Evolutionary conservation across 1,140 invertebrate genomes (phyloP), one percentile per base, ranked within the genome.

Genomic region (Melanaphis sacchari): DNA sequence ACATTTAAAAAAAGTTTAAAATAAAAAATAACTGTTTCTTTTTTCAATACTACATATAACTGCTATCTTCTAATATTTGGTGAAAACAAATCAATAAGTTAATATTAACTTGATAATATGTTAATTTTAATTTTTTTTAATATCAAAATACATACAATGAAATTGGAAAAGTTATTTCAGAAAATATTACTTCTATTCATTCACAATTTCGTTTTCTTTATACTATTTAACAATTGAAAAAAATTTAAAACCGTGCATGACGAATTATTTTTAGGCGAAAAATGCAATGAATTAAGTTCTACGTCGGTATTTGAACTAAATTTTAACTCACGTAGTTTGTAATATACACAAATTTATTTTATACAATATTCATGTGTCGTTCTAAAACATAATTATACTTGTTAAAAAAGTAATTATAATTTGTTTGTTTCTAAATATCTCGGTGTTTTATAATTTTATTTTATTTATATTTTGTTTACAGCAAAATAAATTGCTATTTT

Each of bases 301-400:
- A n/a, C 31, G 40, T 43, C 4, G 40, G 40, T 85, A 41, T 31
- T 85, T 46, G 11, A 9, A 52, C 87, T 49, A 49, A 49, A 49
- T 49, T 88, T 88, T 36, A 36, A 88, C 43, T 87, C 46, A 24
- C 87, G 43, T 36, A 49, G 87, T n/a, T 26, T 46, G 41, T 43
- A 43, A 76, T 76, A 22, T 76, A 76, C 31, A 76, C 59, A 76
- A 76, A 76, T 76, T 76, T 76, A 76, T 76, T 76, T 76, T n/a
- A 76, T 76, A 76, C 4, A 2, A n/a, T 18, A 76, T 76, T 76
- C 59, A 5, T 76, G n/a, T 76, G 59, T n/a, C 31, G 11, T 18
- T n/a, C 15, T 15, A 36, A 76, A n/a, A 36, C 59, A 76, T 6
- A 76, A n/a, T 76, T 76, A n/a, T n/a, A 76, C 59, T n/a, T n/a